A percentile compares a stretch with the other conserved stretches of the same genome.
Evolutionary conservation across 2,797 vertebrate genomes (phyloP).

Genomic region (Lemur catta): DNA sequence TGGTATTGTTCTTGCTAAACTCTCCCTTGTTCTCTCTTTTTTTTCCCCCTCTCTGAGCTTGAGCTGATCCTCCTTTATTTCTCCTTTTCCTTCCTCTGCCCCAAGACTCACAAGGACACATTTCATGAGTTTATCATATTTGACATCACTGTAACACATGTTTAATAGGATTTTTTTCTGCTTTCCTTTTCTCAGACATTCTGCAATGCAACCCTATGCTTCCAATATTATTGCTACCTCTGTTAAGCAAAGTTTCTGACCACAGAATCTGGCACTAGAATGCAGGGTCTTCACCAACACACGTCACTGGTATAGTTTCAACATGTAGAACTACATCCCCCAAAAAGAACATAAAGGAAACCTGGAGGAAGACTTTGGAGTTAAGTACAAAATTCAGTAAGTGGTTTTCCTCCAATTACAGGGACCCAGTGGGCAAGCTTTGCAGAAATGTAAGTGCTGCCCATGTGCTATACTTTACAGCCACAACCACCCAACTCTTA

Average conservation of each 20-base stretch:
- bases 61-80: neutral
- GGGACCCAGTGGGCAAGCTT: neutral
- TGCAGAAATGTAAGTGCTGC: neutral
- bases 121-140: neutral
- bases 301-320: neutral
- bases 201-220: neutral
- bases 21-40: neutral
- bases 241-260: neutral
- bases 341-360: neutral
- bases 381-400: neutral
- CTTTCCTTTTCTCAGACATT: neutral
- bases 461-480: neutral
- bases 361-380: neutral
- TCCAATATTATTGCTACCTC: neutral
- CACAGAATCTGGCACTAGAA: neutral
- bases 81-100: neutral
- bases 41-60: neutral
- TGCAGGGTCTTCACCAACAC: neutral
- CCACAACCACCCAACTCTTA: neutral
- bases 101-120: neutral
- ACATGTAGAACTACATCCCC: neutral
- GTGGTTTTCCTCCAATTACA: neutral
- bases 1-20: neutral
- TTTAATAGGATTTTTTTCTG: neutral
- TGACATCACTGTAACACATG: slow-evolving; percentile 1